Evolutionary conservation across 2,888 invertebrate genomes (phyloP).

Genomic region (Pyrocoelia pectoralis): DNA sequence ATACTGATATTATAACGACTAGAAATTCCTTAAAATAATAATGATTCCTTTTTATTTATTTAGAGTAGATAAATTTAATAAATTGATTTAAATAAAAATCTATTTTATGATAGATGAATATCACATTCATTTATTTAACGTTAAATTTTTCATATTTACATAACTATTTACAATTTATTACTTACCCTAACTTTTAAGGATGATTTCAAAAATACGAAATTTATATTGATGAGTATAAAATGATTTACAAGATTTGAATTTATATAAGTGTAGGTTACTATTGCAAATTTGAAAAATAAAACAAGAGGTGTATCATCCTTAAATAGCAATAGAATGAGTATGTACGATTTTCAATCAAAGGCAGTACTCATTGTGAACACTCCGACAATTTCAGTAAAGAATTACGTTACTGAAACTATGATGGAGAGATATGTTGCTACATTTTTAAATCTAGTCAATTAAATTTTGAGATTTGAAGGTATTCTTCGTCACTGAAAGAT

Average conservation of each 20-base stretch:
- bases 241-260: no score
- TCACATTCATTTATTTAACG: conserved; percentile 36
- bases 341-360: conserved; percentile 8
- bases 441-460: not conserved
- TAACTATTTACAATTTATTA: conserved; percentile 21
- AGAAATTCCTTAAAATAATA: conserved; percentile 25
- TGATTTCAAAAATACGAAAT: not conserved
- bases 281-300: no score
- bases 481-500: no score
- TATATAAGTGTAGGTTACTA: no score
- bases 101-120: conserved; percentile 33
- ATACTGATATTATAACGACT: conserved; percentile 39
- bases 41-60: conserved; percentile 16
- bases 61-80: conserved; percentile 9
- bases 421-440: not conserved
- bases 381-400: not conserved
- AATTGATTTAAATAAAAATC: conserved; percentile 29
- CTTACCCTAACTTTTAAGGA: not conserved
- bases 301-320: no score
- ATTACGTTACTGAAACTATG: not conserved
- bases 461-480: no score
- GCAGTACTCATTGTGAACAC: not conserved
- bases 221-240: no score
- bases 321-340: not conserved
- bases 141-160: conserved; percentile 34